Evolutionary conservation across 2,113 vertebrate species (phyloP).

Genomic region (Sinocyclocheilus anshuiensis): DNA sequence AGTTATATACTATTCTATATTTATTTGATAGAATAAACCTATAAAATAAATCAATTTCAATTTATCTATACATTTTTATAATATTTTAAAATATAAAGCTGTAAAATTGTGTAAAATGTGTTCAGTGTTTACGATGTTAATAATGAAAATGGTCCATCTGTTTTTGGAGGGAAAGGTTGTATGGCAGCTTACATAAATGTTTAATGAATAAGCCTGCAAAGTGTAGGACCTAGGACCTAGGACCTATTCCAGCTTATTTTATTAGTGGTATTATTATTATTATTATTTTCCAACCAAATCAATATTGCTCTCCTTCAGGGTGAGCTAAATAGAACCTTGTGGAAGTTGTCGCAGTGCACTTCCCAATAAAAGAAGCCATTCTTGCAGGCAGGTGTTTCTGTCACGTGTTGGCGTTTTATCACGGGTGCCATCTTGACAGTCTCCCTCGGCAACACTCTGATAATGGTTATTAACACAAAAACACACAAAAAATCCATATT

Average conservation of each 20-base stretch:
- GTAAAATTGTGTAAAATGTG: neutral
- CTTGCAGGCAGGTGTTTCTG: conserved; percentile 76
- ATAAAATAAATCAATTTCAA: too few relatives aligned
- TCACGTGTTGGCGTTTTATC: conserved; percentile 79
- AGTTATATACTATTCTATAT: too few relatives aligned
- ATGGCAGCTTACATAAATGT: conserved; percentile 52
- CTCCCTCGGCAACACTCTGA: conserved; percentile 77
- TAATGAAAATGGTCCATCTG: neutral
- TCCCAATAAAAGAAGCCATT: conserved; percentile 72
- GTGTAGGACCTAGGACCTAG: too few relatives aligned
- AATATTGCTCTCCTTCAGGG: conserved; percentile 72
- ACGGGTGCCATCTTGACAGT: conserved; percentile 78
- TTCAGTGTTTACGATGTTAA: too few relatives aligned
- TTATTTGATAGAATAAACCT: too few relatives aligned
- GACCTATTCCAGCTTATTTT: conserved; percentile 62
- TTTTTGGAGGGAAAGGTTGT: neutral
- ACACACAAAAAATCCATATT: conserved; percentile 77
- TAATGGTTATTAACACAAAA: conserved; percentile 78
- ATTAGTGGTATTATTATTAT: conserved; percentile 45
- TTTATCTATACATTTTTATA: too few relatives aligned
- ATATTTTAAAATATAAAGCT: too few relatives aligned
- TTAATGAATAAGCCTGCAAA: too few relatives aligned
- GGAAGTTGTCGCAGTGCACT: conserved; percentile 71
- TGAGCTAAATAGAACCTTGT: conserved; percentile 70
- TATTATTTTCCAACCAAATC: conserved; percentile 66